phyloP scores from a whole-genome alignment of 2,113 vertebrate genomes.

The Colossoma macropomum region DNA sequence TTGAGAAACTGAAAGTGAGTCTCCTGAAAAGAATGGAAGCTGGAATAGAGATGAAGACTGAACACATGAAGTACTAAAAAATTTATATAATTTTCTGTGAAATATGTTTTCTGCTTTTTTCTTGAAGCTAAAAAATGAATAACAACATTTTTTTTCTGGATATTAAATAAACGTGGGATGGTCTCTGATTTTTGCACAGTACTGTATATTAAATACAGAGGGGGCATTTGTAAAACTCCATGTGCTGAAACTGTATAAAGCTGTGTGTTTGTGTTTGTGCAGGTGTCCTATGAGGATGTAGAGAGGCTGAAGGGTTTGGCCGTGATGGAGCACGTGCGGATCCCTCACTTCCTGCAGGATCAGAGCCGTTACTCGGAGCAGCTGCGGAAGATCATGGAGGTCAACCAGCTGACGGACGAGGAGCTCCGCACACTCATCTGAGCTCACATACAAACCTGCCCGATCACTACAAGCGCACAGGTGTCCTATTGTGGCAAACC shows the following conservation, averaged over 20 bases:
- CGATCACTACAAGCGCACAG: background rate
- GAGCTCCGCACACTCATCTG: constrained; percentile 82
- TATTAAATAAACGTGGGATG: too few species aligned
- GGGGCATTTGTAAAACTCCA: too few species aligned
- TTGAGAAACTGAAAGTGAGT: too few species aligned
- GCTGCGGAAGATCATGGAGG: constrained; percentile 90
- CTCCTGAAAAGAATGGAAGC: too few species aligned
- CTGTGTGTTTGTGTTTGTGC: constrained; percentile 1
- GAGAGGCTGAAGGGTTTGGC: constrained; percentile 85
- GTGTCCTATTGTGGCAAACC: background rate
- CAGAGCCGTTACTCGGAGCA: constrained; percentile 83
- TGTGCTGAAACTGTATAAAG: background rate
- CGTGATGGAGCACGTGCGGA: constrained; percentile 83
- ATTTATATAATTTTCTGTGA: too few species aligned
- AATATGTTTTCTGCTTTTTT: too few species aligned
- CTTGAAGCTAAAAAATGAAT: too few species aligned
- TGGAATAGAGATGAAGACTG: too few species aligned
- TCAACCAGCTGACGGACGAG: constrained; percentile 86
- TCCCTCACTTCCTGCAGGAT: constrained; percentile 92
- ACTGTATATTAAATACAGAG: too few species aligned
- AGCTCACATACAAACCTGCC: constrained; percentile 32
- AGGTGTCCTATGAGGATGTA: constrained; percentile 93
- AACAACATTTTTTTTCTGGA: too few species aligned
- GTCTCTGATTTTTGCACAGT: too few species aligned
- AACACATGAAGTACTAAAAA: too few species aligned